These are phyloP conservation scores for Hipparchia sbordonii DNA, from an alignment of 2,888 invertebrate species.

Conservation along the genomic window DNA sequence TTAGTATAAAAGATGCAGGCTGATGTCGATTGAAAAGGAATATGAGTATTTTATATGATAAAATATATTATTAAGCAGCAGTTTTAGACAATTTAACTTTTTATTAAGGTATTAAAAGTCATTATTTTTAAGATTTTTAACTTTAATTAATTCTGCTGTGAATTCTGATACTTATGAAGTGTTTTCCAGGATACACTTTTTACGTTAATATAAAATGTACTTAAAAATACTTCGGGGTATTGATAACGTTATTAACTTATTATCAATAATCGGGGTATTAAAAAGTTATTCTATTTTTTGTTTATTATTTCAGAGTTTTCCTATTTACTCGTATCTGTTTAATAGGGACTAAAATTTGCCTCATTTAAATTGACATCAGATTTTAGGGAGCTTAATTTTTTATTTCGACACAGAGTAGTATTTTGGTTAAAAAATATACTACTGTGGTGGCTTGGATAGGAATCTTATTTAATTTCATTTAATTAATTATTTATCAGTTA, in stretches of 20 bases:
- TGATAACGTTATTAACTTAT: neutral
- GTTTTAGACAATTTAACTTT: neutral
- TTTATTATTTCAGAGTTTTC: neutral
- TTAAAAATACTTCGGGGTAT: neutral
- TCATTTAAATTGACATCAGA: constrained; percentile 20
- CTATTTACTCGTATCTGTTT: neutral
- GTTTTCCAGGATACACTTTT: neutral
- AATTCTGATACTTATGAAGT: neutral
- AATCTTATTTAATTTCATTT: constrained; percentile 22
- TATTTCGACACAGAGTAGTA: constrained; percentile 65
- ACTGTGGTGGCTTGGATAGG: constrained; percentile 60
- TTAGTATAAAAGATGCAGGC: neutral
- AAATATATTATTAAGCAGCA: neutral
- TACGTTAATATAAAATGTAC: neutral
- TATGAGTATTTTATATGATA: neutral
- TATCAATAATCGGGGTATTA: neutral
- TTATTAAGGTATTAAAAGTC: constrained; percentile 1
- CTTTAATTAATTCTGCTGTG: neutral
- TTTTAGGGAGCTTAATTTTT: constrained; percentile 11
- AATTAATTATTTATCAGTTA: constrained; percentile 4
- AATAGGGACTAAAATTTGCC: neutral
- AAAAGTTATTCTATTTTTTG: neutral
- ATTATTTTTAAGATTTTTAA: constrained; percentile 1
- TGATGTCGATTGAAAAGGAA: constrained; percentile 9
- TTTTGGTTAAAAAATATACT: constrained; percentile 66